Evolutionary conservation across 2,113 vertebrate species (phyloP).

Genomic region (Sus scrofa): T2T-Sscrofa CM000824.6:105299001-105299500

Average conservation of each 20-base stretch:
- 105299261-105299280: not conserved
- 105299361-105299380: not conserved
- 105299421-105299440: conserved; percentile 20
- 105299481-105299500: not conserved
- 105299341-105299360: not conserved
- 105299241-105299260: conserved; percentile 25
- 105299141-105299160: no score
- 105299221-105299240: not conserved
- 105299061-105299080: conserved; percentile 24
- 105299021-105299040: not conserved
- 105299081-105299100: not conserved
- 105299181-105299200: no score
- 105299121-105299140: no score
- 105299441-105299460: not conserved
- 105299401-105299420: not conserved
- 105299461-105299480: not conserved
- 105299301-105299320: not conserved
- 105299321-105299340: not conserved
- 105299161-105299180: no score
- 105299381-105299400: not conserved
- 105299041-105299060: not conserved
- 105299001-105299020: not conserved
- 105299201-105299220: not conserved
- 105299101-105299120: not conserved
- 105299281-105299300: rapidly evolving